Evolutionary conservation across 2,888 invertebrate genomes (phyloP).

Genomic region (Leucophora obtusa): DNA sequence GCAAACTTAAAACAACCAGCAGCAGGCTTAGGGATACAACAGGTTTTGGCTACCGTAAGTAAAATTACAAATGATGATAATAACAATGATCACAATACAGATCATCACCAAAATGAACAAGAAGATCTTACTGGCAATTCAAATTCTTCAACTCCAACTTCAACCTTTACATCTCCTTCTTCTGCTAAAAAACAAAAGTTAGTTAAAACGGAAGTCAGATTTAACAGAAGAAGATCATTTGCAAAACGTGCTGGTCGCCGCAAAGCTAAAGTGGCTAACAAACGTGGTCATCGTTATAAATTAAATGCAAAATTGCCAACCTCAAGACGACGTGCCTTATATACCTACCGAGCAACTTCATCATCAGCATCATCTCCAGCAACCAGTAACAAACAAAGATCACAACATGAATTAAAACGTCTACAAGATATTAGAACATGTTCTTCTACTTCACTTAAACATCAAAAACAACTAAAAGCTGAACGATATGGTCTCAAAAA

Average conservation of each 20-base stretch:
- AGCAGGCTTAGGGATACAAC: conserved; percentile 8
- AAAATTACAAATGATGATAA: conserved; percentile 44
- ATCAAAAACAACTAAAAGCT: background rate
- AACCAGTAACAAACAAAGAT: conserved; percentile 23
- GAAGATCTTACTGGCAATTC: conserved; percentile 34
- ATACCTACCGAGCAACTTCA: no score
- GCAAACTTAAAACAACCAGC: conserved; percentile 3
- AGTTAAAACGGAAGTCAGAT: conserved; percentile 5
- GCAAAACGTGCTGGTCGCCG: background rate
- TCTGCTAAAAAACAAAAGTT: background rate
- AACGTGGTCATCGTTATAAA: conserved; percentile 33
- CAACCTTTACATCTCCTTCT: background rate
- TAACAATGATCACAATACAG: conserved; percentile 39
- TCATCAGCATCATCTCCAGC: background rate
- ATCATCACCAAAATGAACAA: conserved; percentile 16
- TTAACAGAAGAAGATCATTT: background rate
- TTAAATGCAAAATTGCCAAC: conserved; percentile 14
- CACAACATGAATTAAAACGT: conserved; percentile 48
- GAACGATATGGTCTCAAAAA: background rate
- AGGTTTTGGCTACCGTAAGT: background rate
- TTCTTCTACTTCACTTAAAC: conserved; percentile 4
- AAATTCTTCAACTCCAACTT: conserved; percentile 13
- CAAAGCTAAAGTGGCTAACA: background rate
- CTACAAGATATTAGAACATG: conserved; percentile 21
- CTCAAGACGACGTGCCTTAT: background rate